Percentiles rank a stretch among this genome's conserved stretches.
These are phyloP conservation scores for Piprites chloris DNA, from an alignment of 2,113 vertebrate genomes.

Conservation along the genomic window DNA sequence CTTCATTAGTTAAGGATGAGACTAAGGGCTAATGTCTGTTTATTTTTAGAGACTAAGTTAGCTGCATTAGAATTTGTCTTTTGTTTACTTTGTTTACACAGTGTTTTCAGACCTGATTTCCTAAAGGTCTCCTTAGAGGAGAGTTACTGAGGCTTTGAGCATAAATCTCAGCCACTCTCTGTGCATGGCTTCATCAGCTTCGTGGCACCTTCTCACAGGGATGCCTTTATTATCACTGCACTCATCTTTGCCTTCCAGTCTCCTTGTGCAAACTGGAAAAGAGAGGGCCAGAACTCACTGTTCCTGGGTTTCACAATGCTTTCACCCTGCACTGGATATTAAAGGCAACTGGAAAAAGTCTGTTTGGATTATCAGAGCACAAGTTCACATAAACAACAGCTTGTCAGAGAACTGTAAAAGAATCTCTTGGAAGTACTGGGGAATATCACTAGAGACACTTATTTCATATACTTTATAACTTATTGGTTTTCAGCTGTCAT, in stretches of 20 bases:
- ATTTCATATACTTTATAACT: background rate
- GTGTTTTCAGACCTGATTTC: background rate
- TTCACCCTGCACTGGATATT: background rate
- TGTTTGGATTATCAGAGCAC: background rate
- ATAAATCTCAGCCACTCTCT: background rate
- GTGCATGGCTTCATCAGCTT: background rate
- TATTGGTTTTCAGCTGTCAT: background rate
- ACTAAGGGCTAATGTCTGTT: background rate
- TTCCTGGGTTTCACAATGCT: background rate
- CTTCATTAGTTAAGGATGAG: background rate
- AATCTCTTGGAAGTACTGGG: background rate
- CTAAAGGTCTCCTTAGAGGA: background rate
- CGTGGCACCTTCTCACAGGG: background rate
- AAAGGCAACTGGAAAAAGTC: background rate
- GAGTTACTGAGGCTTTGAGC: background rate
- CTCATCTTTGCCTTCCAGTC: background rate
- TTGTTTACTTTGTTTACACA: background rate
- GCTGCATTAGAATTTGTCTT: background rate
- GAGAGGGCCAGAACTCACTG: background rate
- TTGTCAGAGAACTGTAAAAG: background rate
- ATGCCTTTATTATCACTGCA: background rate
- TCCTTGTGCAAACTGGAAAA: background rate
- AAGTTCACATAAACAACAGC: background rate
- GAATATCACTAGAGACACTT: background rate
- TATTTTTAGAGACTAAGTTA: background rate